Evolutionary conservation across 2,888 invertebrate species (phyloP), one percentile per base, ranked within the genome.

Genomic region (Diploptera punctata): DNA sequence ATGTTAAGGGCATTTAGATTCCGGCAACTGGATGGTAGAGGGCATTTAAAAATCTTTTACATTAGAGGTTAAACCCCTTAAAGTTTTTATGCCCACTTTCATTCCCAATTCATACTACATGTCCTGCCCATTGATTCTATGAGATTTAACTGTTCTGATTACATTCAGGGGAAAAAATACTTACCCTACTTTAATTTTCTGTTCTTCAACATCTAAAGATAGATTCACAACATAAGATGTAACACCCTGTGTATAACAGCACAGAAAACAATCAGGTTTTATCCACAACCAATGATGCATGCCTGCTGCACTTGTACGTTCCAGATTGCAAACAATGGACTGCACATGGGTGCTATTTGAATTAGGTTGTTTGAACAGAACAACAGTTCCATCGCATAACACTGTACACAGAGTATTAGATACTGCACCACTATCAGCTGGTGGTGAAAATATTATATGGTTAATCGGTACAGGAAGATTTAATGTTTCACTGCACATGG

Each of bases 401-500:
- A 80, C 77, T n/a, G 82, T 80, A 79, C 85, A 83, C 75, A 86
- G 7, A 52, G 76, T 73, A 67, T 78, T 65, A 33, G 33, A 33
- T 33, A 7, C 33, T 33, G 10, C 5, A 10, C 5, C 33, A 7
- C 10, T 10, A 33, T 5, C 10, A 5, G 10, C 7, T 73, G 33
- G 74, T 62, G 87, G 86, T 61, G 87, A 85, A 83, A 91, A 91
- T 74, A 86, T 82, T 19, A 92, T 82, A 31, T 86, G 84, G 80
- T 89, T 89, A 1, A 92, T 86, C 74, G 87, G 83, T 29, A 82
- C 80, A 0, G 87, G 82, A 71, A 88, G 81, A 67, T 86, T 80
- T 16, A 93, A 78, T 77, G 86, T 85, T 68, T 86, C 84, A 67
- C 90, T 89, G 73, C 87, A 86, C 91, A 95, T 91, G 43, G 97